Percentiles rank a stretch among this genome's conserved stretches.
phyloP scores from a whole-genome alignment of 2,113 vertebrate genomes.

The Andinoacara biseriatus region DNA sequence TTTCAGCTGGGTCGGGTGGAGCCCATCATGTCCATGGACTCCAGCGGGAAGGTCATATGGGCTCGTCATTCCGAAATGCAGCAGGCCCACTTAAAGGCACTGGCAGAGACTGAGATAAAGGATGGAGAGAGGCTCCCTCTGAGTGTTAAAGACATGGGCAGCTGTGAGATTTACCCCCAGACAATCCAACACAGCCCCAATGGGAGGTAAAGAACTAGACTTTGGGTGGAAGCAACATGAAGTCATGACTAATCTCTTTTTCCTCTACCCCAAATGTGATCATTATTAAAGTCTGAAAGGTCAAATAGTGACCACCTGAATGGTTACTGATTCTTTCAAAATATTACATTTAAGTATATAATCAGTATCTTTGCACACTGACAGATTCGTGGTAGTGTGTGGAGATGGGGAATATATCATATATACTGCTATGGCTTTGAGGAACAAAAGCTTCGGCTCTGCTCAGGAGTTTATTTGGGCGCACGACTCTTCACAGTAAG shows the following conservation, averaged over 20 bases:
- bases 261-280: background rate
- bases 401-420: conserved; percentile 99
- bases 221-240: background rate
- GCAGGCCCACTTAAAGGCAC: conserved; percentile 97
- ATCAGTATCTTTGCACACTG: background rate
- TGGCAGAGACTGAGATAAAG: conserved; percentile 97
- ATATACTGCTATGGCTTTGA: conserved; percentile 97
- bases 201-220: conserved; percentile 83
- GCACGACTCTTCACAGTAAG: conserved; percentile 99
- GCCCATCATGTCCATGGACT: conserved; percentile 99
- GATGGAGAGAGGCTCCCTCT: conserved; percentile 94
- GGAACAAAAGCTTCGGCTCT: conserved; percentile 98
- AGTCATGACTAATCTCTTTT: background rate
- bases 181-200: conserved; percentile 98
- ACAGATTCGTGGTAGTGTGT: conserved; percentile 94
- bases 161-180: conserved; percentile 99
- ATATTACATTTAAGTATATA: background rate
- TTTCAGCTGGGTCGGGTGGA: conserved; percentile 94
- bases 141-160: conserved; percentile 99
- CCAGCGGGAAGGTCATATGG: conserved; percentile 98
- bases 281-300: background rate
- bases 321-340: background rate
- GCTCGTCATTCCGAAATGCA: conserved; percentile 97
- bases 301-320: background rate
- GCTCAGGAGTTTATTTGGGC: conserved; percentile 99